Evolutionary conservation across 2,113 vertebrate species (phyloP).

Genomic region (Thamnophis sirtalis): DNA sequence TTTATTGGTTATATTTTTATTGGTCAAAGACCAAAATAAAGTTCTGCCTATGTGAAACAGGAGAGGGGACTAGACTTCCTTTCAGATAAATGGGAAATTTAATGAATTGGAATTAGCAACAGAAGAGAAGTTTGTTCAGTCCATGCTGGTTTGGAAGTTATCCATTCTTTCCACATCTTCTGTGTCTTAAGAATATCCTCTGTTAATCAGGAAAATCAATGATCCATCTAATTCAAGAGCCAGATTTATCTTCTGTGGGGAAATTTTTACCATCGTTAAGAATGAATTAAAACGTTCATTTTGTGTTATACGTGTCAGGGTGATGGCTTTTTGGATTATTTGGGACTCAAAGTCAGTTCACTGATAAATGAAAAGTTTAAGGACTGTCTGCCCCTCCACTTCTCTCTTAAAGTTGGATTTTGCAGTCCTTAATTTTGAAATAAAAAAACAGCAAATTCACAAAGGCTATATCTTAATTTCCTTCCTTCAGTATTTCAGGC

Average conservation of each 20-base stretch:
- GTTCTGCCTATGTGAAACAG: background rate
- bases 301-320: background rate
- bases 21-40: background rate
- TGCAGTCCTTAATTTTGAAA: background rate
- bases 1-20: background rate
- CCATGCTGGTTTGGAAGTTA: background rate
- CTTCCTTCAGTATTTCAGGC: background rate
- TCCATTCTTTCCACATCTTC: background rate
- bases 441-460: background rate
- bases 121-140: background rate
- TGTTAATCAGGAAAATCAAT: conserved; percentile 15
- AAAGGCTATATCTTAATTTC: background rate
- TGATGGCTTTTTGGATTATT: background rate
- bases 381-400: background rate
- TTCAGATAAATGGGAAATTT: background rate
- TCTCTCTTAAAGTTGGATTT: background rate
- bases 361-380: background rate
- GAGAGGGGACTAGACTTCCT: background rate
- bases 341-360: background rate
- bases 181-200: conserved; percentile 13
- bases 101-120: background rate
- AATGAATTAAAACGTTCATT: background rate
- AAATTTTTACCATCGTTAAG: background rate
- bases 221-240: background rate
- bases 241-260: background rate